Evolutionary conservation across 2,888 invertebrate genomes (phyloP).

Genomic region (Phymatocera aterrima): DNA sequence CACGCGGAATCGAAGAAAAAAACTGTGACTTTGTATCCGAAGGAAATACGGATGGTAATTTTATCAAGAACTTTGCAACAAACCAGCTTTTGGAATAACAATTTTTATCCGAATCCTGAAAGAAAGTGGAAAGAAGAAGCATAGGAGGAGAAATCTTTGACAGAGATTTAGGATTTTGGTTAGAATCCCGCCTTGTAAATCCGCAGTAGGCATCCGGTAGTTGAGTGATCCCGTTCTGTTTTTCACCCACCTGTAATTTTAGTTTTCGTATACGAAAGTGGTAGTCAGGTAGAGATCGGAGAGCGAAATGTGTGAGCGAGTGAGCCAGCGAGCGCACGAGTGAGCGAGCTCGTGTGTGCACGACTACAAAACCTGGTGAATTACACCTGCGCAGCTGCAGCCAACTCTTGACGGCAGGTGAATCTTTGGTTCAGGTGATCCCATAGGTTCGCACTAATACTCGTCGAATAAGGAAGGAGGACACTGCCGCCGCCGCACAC

Average conservation of each 20-base stretch:
- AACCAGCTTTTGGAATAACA: too few species aligned
- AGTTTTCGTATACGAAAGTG: conserved; percentile 14
- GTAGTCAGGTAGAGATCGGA: not conserved
- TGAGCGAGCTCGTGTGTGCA: conserved; percentile 55
- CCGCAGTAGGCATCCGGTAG: not conserved
- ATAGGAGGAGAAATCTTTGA: not conserved
- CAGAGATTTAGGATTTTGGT: conserved; percentile 6
- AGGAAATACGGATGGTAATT: not conserved
- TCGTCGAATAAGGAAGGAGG: conserved; percentile 60
- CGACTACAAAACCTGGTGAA: conserved; percentile 67
- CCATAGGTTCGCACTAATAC: conserved; percentile 57
- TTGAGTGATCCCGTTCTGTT: conserved; percentile 9
- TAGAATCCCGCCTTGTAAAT: not conserved
- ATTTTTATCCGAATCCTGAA: too few species aligned
- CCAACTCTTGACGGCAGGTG: conserved; percentile 68
- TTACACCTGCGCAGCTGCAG: conserved; percentile 74
- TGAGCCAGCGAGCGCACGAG: not conserved
- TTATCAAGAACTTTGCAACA: not conserved
- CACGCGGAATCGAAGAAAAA: not conserved
- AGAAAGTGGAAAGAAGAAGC: too few species aligned
- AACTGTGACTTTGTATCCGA: not conserved
- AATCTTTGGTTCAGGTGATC: conserved; percentile 71
- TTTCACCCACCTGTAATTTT: conserved; percentile 28
- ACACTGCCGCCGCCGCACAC: conserved; percentile 44
- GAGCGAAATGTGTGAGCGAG: not conserved